phyloP scores from a whole-genome alignment of 2,113 vertebrate genomes.

The Noctilio leporinus region DNA sequence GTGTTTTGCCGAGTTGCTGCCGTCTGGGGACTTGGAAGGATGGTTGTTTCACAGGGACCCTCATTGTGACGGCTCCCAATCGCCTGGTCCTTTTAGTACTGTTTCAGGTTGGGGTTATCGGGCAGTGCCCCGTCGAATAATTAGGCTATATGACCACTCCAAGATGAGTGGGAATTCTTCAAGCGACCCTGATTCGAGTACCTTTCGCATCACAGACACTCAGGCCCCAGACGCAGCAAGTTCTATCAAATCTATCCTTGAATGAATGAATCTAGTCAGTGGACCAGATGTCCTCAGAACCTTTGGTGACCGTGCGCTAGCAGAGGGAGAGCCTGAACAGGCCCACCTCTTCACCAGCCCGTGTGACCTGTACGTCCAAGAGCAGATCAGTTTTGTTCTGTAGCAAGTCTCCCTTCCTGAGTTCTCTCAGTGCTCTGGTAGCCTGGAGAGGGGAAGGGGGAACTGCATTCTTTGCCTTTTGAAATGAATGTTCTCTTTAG shows the following conservation, averaged over 20 bases:
- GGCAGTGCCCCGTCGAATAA: not conserved
- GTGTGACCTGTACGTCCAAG: accelerated
- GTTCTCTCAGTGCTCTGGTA: not conserved
- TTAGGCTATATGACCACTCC: not conserved
- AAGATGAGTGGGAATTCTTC: not conserved
- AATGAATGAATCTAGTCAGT: not conserved
- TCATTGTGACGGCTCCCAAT: not conserved
- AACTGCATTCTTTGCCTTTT: not conserved
- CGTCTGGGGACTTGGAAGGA: not conserved
- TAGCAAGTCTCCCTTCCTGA: not conserved
- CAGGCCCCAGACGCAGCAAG: not conserved
- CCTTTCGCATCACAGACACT: not conserved
- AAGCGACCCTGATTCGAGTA: not conserved
- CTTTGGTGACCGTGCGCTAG: not conserved
- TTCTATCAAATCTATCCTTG: not conserved
- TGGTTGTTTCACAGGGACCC: not conserved
- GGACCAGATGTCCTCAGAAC: not conserved
- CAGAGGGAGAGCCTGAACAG: not conserved
- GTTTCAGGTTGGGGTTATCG: not conserved
- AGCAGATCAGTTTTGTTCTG: not conserved
- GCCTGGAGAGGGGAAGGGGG: not conserved
- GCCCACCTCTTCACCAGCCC: not conserved
- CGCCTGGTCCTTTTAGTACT: not conserved
- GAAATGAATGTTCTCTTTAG: not conserved
- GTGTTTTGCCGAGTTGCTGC: not conserved